A percentile compares a stretch with the other conserved stretches of the same genome.
Conservation (phyloP, 2,797 vertebrate genomes). For the Schizothorax lantsangensis region DNA sequence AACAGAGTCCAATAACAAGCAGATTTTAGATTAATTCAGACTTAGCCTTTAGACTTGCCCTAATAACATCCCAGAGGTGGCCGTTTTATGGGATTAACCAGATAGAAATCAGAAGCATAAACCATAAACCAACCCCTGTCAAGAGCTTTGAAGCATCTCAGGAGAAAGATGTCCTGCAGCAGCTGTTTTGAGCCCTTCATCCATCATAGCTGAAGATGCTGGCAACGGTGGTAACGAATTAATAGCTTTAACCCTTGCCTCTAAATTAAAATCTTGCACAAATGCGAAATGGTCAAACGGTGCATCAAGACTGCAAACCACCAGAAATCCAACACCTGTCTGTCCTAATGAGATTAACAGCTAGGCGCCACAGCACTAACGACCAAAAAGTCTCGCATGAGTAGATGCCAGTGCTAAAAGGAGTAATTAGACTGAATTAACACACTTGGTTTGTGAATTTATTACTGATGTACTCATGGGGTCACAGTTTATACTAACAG, state of each 20-base stretch:
- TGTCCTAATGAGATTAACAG: constrained; percentile 34
- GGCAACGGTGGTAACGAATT: constrained; percentile 32
- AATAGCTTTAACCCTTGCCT: constrained; percentile 38
- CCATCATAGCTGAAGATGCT: constrained; percentile 34
- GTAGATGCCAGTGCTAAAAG: background rate
- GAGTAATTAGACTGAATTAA: constrained; percentile 1
- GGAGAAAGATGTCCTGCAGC: constrained; percentile 11
- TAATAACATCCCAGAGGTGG: constrained; percentile 26
- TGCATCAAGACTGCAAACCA: constrained; percentile 14
- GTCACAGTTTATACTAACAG: background rate
- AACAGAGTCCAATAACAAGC: constrained; percentile 36
- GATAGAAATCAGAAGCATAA: constrained; percentile 19
- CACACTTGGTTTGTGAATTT: constrained; percentile 4
- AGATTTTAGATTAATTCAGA: constrained; percentile 24
- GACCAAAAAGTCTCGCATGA: background rate
- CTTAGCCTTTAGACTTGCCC: constrained; percentile 20
- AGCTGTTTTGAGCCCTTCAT: constrained; percentile 36
- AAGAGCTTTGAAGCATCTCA: constrained; percentile 23
- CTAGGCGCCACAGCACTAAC: background rate
- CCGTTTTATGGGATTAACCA: constrained; percentile 13
- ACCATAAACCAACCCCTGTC: constrained; percentile 19
- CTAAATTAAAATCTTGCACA: background rate
- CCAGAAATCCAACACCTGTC: constrained; percentile 18
- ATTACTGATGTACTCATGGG: constrained; percentile 24
- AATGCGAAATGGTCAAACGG: background rate